A percentile compares a stretch with the other conserved stretches of the same genome.
These are phyloP conservation scores for Willisornis vidua DNA, from an alignment of 2,113 vertebrate species.

Conservation along the genomic window DNA sequence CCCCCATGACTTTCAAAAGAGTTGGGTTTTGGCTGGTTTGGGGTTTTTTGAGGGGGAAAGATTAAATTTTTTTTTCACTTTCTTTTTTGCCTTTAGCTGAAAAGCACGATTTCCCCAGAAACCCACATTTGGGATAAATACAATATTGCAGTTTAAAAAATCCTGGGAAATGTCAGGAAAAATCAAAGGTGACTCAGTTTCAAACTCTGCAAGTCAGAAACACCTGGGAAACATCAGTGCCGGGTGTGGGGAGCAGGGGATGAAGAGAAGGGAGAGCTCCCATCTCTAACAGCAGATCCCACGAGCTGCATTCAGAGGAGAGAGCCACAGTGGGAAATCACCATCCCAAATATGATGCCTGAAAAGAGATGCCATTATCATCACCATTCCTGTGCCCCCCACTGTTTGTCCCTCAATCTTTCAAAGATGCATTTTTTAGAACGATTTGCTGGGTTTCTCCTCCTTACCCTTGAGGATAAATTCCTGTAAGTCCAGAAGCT, in stretches of 20 bases:
- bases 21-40: neutral
- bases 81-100: neutral
- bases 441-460: neutral
- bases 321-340: neutral
- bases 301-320: neutral
- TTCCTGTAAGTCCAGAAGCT: neutral
- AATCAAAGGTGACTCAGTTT: constrained; percentile 32
- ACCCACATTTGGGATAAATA: neutral
- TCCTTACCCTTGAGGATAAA: neutral
- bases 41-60: neutral
- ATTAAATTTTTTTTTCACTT: neutral
- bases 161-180: constrained; percentile 32
- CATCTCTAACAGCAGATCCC: neutral
- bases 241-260: neutral
- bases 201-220: constrained; percentile 5
- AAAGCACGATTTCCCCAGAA: neutral
- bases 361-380: neutral
- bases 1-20: neutral
- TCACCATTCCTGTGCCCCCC: neutral
- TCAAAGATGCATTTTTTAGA: neutral
- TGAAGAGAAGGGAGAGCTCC: neutral
- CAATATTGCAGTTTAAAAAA: neutral
- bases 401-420: neutral
- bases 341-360: neutral
- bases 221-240: constrained; percentile 47